Evolutionary conservation across 1,140 invertebrate genomes (phyloP).

Genomic region (Neotoxoptera formosana): DNA sequence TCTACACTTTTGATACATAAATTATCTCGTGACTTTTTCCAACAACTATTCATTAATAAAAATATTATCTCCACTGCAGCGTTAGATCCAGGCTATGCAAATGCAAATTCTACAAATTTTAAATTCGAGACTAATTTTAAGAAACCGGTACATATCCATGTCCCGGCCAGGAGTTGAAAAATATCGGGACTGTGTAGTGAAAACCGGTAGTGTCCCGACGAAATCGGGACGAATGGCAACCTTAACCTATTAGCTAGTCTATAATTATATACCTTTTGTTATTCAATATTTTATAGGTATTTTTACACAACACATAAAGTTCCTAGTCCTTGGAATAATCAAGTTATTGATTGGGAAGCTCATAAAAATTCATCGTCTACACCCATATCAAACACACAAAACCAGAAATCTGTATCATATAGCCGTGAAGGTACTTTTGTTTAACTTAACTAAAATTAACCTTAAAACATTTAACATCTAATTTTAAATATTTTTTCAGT

Average conservation of each 20-base stretch:
- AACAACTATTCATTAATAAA: too few species aligned
- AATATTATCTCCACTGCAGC: too few species aligned
- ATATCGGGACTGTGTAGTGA: too few species aligned
- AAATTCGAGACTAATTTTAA: too few species aligned
- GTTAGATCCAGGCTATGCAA: too few species aligned
- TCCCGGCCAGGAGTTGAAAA: too few species aligned
- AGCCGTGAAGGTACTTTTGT: neutral
- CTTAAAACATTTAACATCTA: neutral
- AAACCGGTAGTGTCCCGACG: too few species aligned
- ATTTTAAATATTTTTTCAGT: constrained; percentile 44
- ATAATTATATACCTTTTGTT: neutral
- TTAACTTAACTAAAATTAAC: neutral
- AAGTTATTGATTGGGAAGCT: constrained; percentile 36
- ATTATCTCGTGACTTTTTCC: too few species aligned
- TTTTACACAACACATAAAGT: constrained; percentile 41
- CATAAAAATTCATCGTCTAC: constrained; percentile 35
- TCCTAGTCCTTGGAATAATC: constrained; percentile 54
- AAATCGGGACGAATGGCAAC: too few species aligned
- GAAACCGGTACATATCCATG: too few species aligned
- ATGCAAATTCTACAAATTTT: too few species aligned
- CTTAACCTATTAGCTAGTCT: neutral
- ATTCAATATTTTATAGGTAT: constrained; percentile 36
- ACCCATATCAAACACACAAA: neutral
- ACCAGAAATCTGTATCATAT: neutral
- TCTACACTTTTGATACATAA: too few species aligned